Base-by-base conservation (phyloP, 2,888 invertebrate genomes). In the Zonitis immaculata region DNA sequence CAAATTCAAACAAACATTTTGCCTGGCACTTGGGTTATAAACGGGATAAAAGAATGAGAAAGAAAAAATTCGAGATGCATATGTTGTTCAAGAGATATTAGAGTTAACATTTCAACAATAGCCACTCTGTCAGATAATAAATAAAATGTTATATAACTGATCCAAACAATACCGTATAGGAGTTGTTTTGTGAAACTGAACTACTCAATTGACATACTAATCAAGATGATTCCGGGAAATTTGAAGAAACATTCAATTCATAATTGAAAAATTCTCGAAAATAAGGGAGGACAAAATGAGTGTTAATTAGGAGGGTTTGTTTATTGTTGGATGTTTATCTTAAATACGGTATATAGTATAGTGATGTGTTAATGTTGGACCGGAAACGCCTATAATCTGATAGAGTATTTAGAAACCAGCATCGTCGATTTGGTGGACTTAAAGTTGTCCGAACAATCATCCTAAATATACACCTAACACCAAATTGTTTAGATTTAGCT, bases 1-100 rank as follows among this genome's bases (percentile, higher is more conserved):
- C 50, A 61, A 61, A 59, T 59, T 57, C 52, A 56, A 54, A 56
- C 57, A 57, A 56, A 59, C 56, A 56, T 55, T 44, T 52, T 51
- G 50, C 49, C 49, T 50, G 49, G 52, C 59, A 58, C 60, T 58
- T 45, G 58, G 56, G 57, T 59, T 56, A 61, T 59, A 53, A 49
- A 7, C 42, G 51, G 48, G 53, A 59, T 57, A 60, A 51, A 47
- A 12, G 49, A 57, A 57, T 51, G 55, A 59, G 47, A 57, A 57
- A 55, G 55, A 44, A 6, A 39, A 39, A 18, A n/a, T 11, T 26
- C 6, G 18, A 39, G 9, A 18, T 39, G 20, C 11, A 39, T 39
- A 39, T 20, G 35, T n/a, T 16, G 35, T 35, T 5, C 8, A n/a
- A n/a, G n/a, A 28, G 30, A 35, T 39, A 50, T 50, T 50, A 44